Percentiles rank a stretch among this genome's conserved stretches.
phyloP scores from a whole-genome alignment of 2,113 vertebrate species.

The Melanerpes formicivorus region DNA sequence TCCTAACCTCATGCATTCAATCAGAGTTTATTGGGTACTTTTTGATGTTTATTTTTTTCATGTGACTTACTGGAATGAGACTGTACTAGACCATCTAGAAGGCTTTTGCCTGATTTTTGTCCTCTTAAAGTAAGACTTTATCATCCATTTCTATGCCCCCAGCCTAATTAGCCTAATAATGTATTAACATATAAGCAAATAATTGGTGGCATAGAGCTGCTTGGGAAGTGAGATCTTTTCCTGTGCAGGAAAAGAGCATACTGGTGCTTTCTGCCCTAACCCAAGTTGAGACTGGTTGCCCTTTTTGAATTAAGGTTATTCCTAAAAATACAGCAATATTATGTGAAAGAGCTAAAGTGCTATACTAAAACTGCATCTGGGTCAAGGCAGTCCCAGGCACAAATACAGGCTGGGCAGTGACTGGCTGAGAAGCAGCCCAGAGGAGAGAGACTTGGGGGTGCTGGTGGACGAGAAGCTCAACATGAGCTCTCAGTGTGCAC shows the following conservation, averaged over 20 bases:
- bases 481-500: no score
- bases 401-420: no score
- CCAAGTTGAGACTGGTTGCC: not conserved
- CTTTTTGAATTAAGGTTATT: not conserved
- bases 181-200: not conserved
- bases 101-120: not conserved
- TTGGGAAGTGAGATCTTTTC: not conserved
- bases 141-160: not conserved
- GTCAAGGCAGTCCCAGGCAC: no score
- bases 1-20: accelerated
- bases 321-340: not conserved
- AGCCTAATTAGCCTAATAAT: not conserved
- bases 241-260: not conserved
- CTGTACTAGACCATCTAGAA: not conserved
- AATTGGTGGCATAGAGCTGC: not conserved
- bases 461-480: no score
- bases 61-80: not conserved
- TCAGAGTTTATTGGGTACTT: not conserved
- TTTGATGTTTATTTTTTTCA: not conserved
- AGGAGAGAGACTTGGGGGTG: no score
- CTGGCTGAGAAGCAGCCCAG: no score
- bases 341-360: not conserved
- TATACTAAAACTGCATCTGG: not conserved
- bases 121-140: not conserved
- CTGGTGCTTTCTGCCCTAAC: not conserved